These are phyloP conservation scores for Antigone vipio DNA, from an alignment of 2,113 vertebrate genomes.

Conservation along the genomic window DNA sequence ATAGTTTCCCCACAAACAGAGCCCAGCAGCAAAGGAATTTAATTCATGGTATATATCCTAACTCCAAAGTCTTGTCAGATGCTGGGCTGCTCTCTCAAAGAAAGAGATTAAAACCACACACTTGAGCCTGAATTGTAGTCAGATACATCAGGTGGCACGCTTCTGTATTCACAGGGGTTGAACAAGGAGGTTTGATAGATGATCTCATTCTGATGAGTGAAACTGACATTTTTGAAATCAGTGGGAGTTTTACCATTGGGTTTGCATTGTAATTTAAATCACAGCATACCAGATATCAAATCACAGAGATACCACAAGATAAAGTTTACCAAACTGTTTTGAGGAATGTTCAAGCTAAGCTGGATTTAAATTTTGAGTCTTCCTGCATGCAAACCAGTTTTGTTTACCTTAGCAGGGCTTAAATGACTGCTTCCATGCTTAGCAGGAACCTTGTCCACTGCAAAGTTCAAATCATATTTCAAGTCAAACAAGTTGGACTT, in stretches of 20 bases:
- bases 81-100: neutral
- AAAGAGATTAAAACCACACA: neutral
- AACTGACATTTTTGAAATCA: neutral
- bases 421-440: neutral
- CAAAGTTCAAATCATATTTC: neutral
- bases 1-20: neutral
- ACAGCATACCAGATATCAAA: neutral
- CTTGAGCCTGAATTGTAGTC: neutral
- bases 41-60: constrained; percentile 3
- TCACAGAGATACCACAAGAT: neutral
- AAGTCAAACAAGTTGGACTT: neutral
- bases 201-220: neutral
- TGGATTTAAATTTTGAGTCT: neutral
- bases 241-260: neutral
- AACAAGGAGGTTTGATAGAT: neutral
- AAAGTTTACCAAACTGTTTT: neutral
- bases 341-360: neutral
- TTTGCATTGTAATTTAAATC: neutral
- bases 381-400: neutral
- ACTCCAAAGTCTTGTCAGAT: neutral
- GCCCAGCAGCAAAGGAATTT: constrained; percentile 15
- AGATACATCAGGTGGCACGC: neutral
- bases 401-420: neutral
- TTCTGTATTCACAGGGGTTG: neutral
- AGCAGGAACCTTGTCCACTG: neutral